These are phyloP conservation scores for Diachrysia chrysitis DNA, from an alignment of 2,888 invertebrate species.

Conservation along the genomic window DNA sequence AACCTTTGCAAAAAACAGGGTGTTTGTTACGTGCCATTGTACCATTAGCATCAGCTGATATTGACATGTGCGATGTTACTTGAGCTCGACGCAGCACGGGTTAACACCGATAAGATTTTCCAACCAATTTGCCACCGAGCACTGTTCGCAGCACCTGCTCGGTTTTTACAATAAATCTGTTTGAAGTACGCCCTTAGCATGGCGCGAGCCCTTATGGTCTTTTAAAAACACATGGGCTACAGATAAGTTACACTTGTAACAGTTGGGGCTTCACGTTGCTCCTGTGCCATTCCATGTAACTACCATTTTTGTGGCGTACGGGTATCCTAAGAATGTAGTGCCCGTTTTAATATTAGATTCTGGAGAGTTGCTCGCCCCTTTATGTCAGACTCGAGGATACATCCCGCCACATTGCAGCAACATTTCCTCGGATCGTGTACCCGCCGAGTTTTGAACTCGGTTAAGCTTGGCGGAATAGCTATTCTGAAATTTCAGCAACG, in stretches of 20 bases:
- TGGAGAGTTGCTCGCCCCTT: constrained; percentile 66
- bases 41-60: constrained; percentile 65
- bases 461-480: constrained; percentile 84
- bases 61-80: constrained; percentile 77
- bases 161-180: constrained; percentile 75
- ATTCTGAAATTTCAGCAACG: constrained; percentile 87
- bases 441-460: constrained; percentile 86
- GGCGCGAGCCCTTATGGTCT: constrained; percentile 72
- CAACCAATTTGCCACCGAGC: constrained; percentile 71
- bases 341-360: constrained; percentile 72
- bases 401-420: constrained; percentile 74
- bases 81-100: constrained; percentile 60
- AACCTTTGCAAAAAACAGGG: constrained; percentile 46
- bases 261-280: constrained; percentile 65
- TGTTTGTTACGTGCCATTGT: constrained; percentile 28
- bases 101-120: constrained; percentile 71
- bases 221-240: constrained; percentile 72
- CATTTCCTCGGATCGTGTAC: constrained; percentile 76
- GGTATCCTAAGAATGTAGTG: constrained; percentile 65
- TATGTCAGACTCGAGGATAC: constrained; percentile 75
- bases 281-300: constrained; percentile 51
- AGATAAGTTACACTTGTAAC: constrained; percentile 74
- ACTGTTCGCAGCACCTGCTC: constrained; percentile 73
- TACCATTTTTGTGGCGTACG: constrained; percentile 67
- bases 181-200: constrained; percentile 71